Percentiles rank a stretch among this genome's conserved stretches.
Conservation (phyloP, 1,140 invertebrate species). For the Cydia amplana region DNA sequence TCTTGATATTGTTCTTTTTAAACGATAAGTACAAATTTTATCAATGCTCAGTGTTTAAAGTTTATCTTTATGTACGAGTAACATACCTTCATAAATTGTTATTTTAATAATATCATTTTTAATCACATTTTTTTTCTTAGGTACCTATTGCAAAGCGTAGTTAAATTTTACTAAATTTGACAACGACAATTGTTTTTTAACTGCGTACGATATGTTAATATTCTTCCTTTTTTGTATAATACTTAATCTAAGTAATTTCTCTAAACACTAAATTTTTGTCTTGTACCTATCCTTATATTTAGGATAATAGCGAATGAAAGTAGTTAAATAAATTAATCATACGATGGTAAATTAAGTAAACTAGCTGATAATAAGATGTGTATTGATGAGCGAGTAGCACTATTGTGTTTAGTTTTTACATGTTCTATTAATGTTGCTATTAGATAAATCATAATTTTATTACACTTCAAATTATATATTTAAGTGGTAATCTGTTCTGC, state of each 20-base stretch:
- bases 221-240: not conserved
- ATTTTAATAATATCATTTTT: not conserved
- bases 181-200: not conserved
- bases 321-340: slow-evolving; percentile 43
- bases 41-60: slow-evolving; percentile 26
- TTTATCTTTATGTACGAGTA: not conserved
- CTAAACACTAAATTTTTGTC: not conserved
- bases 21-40: slow-evolving; percentile 23
- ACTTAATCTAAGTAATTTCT: not conserved
- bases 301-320: slow-evolving; percentile 33
- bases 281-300: slow-evolving; percentile 21
- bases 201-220: not conserved
- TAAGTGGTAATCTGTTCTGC: slow-evolving; percentile 1
- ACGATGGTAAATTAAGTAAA: slow-evolving; percentile 44
- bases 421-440: slow-evolving; percentile 41
- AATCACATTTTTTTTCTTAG: not conserved
- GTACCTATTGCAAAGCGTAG: not conserved
- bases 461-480: slow-evolving; percentile 24
- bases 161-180: not conserved
- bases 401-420: slow-evolving; percentile 35
- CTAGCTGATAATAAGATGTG: slow-evolving; percentile 36
- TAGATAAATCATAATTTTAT: slow-evolving; percentile 34
- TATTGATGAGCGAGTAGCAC: slow-evolving; percentile 58
- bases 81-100: not conserved
- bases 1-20: slow-evolving; percentile 18